Conservation (phyloP, 2,113 vertebrate species). For the Seriola dumerili region DNA sequence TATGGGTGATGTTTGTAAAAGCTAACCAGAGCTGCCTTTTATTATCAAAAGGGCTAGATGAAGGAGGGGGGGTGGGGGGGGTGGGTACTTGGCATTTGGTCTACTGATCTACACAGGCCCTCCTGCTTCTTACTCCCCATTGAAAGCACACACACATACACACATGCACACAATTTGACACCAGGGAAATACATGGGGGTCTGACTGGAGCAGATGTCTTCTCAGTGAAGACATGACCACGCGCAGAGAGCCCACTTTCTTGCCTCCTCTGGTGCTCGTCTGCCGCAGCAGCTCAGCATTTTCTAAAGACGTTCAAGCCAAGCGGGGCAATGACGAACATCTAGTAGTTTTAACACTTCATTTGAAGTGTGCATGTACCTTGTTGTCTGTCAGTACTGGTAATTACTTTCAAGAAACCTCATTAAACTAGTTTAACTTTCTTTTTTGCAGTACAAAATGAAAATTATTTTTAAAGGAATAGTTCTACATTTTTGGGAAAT, state of each 20-base stretch:
- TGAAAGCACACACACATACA: constrained; percentile 37
- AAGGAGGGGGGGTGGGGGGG: constrained; percentile 18
- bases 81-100: constrained; percentile 40
- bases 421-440: background rate
- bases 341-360: background rate
- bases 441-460: background rate
- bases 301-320: background rate
- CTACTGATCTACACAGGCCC: constrained; percentile 11
- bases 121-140: constrained; percentile 45
- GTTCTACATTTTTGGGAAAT: background rate
- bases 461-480: background rate
- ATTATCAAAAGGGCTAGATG: constrained; percentile 30
- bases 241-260: constrained; percentile 38
- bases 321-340: background rate
- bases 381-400: background rate
- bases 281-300: background rate
- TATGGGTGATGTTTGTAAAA: constrained; percentile 1
- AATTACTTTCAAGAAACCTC: background rate
- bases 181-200: constrained; percentile 28
- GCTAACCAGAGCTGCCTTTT: constrained; percentile 27
- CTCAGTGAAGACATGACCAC: constrained; percentile 68
- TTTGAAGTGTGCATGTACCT: background rate
- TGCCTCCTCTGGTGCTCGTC: background rate
- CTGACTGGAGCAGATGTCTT: constrained; percentile 76
- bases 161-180: constrained; percentile 18